phyloP scores from a whole-genome alignment of 2,888 invertebrate genomes.

The Tinea semifulvella region DNA sequence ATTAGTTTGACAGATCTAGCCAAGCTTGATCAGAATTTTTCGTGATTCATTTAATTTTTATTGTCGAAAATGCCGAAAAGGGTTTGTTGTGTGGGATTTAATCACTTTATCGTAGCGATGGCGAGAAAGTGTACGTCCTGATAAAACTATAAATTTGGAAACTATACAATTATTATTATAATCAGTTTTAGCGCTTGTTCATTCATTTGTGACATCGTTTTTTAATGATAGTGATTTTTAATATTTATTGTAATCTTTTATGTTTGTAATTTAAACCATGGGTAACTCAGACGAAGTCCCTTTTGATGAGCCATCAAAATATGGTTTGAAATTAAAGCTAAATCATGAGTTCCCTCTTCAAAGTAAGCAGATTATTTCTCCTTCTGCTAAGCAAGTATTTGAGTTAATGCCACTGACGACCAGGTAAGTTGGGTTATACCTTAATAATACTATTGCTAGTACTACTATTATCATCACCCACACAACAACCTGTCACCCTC shows the following conservation, averaged over 20 bases:
- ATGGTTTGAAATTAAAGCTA: slow-evolving; percentile 77
- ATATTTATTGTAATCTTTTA: not conserved
- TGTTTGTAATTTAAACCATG: not conserved
- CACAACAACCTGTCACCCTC: no score
- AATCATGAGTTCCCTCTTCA: slow-evolving; percentile 79
- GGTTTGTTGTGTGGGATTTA: not conserved
- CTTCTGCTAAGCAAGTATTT: slow-evolving; percentile 74
- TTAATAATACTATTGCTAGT: not conserved
- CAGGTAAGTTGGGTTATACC: slow-evolving; percentile 70
- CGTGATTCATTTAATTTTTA: not conserved
- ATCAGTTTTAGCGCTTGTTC: not conserved
- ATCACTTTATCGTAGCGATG: not conserved
- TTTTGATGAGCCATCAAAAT: slow-evolving; percentile 61
- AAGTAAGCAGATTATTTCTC: slow-evolving; percentile 72
- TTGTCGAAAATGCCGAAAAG: not conserved
- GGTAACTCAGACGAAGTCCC: not conserved
- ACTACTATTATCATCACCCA: no score
- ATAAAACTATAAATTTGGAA: not conserved
- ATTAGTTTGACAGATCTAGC: not conserved
- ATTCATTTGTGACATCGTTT: not conserved
- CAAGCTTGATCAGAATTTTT: not conserved
- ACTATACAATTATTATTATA: not conserved
- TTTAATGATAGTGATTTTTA: not conserved
- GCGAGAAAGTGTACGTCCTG: not conserved
- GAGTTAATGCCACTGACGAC: slow-evolving; percentile 75